Evolutionary conservation across 1,140 invertebrate species (phyloP).

Genomic region (Drosophila tristis): DNA sequence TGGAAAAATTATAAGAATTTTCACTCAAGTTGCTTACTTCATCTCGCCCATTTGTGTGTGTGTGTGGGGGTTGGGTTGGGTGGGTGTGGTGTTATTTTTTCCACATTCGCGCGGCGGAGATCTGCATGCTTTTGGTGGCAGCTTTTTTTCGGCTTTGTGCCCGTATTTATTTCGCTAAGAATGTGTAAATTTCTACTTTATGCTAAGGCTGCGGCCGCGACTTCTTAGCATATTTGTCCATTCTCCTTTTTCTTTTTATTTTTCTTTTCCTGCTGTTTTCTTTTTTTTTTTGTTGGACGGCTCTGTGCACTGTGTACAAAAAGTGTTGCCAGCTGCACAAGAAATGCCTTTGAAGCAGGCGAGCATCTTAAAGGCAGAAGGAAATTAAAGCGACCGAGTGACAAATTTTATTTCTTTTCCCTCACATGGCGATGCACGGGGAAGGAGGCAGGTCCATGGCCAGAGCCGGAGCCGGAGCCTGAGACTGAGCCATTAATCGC

Average conservation of each 20-base stretch:
- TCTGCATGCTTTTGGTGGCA: constrained; percentile 24
- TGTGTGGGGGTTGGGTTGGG: not conserved
- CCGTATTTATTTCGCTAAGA: constrained; percentile 76
- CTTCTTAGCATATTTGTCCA: constrained; percentile 72
- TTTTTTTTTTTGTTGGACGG: not conserved
- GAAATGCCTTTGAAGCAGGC: constrained; percentile 26
- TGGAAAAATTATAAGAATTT: constrained; percentile 81
- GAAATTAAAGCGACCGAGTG: constrained; percentile 20
- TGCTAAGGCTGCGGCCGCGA: constrained; percentile 69
- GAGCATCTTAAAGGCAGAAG: not conserved
- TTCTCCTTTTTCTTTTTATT: constrained; percentile 4
- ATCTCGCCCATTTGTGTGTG: constrained; percentile 22
- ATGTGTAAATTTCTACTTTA: constrained; percentile 83
- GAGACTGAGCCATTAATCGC: constrained; percentile 76
- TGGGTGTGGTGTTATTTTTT: constrained; percentile 28
- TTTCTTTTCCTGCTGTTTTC: constrained; percentile 8
- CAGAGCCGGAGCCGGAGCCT: not conserved
- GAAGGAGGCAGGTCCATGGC: not conserved
- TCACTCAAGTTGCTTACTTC: constrained; percentile 72
- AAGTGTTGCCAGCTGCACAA: not conserved
- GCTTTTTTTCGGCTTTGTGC: constrained; percentile 35
- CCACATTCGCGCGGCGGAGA: constrained; percentile 27
- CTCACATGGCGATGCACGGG: not conserved
- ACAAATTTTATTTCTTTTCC: constrained; percentile 12
- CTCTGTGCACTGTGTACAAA: not conserved